These are phyloP conservation scores for Rhincodon typus DNA, from an alignment of 2,797 vertebrate species.

Conservation along the genomic window DNA sequence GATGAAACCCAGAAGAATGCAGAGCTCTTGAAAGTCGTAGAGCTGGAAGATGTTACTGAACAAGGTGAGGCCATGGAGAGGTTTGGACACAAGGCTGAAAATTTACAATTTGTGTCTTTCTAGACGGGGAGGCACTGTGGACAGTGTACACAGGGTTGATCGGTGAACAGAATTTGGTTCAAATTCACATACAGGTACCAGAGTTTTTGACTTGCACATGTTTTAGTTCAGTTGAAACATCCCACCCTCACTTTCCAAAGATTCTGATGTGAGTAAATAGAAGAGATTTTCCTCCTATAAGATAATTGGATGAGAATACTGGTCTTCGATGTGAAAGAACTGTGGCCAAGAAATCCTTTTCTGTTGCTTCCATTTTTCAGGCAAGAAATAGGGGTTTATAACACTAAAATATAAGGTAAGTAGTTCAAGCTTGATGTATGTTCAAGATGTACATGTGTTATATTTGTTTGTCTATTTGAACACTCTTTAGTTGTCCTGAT, in stretches of 20 bases:
- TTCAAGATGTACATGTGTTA: no score
- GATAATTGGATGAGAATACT: background rate
- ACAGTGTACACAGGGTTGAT: background rate
- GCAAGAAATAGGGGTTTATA: no score
- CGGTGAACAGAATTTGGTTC: no score
- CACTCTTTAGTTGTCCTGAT: no score
- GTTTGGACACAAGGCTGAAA: background rate
- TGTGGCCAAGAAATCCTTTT: background rate
- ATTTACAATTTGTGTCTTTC: background rate
- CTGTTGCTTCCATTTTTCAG: no score
- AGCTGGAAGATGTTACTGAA: background rate
- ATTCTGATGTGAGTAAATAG: background rate
- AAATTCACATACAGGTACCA: background rate
- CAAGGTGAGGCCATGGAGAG: background rate
- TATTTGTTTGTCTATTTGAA: background rate
- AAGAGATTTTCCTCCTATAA: background rate
- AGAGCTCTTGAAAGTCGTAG: background rate
- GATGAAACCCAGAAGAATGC: background rate
- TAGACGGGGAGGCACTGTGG: background rate
- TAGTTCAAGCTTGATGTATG: no score
- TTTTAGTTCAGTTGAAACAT: background rate
- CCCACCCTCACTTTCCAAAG: background rate
- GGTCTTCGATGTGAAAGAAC: background rate
- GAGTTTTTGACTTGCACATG: background rate
- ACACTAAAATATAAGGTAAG: no score